Evolutionary conservation across 2,888 invertebrate species (phyloP).

Genomic region (Coenonympha glycerion): DNA sequence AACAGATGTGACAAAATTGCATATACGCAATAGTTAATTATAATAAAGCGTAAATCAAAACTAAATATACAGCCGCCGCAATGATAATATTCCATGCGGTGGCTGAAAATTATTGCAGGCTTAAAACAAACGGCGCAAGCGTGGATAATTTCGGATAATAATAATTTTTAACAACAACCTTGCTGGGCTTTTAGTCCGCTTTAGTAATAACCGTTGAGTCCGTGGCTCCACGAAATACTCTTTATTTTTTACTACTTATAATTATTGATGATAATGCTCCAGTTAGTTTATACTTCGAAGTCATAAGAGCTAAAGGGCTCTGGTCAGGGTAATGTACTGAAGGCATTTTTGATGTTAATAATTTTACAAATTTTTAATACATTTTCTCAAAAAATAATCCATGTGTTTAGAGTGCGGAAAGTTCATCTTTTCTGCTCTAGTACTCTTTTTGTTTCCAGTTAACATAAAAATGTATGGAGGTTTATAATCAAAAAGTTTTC

Average conservation of each 20-base stretch:
- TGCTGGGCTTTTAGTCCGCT: background rate
- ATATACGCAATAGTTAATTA: slow-evolving; percentile 4
- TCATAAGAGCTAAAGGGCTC: too few relatives aligned
- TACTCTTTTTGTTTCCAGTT: too few relatives aligned
- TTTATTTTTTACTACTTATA: background rate
- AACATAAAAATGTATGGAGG: too few relatives aligned
- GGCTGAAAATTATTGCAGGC: slow-evolving; percentile 10
- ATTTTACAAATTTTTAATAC: too few relatives aligned
- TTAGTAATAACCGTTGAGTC: background rate
- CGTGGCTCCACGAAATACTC: background rate
- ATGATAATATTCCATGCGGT: slow-evolving; percentile 14
- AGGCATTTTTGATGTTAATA: too few relatives aligned
- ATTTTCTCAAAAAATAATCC: too few relatives aligned
- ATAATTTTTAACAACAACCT: slow-evolving; percentile 6
- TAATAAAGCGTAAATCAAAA: slow-evolving; percentile 6
- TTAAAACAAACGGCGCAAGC: slow-evolving; percentile 11
- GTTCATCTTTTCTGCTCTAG: too few relatives aligned
- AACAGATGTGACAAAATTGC: background rate
- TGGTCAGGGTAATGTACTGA: too few relatives aligned
- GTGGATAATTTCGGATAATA: slow-evolving; percentile 11
- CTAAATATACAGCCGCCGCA: slow-evolving; percentile 2
- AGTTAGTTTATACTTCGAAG: too few relatives aligned
- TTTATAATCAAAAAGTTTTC: too few relatives aligned
- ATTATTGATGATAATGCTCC: background rate
- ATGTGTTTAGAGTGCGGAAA: too few relatives aligned